Evolutionary conservation across 2,113 vertebrate species (phyloP).

Genomic region (Sclerurus mexicanus): DNA sequence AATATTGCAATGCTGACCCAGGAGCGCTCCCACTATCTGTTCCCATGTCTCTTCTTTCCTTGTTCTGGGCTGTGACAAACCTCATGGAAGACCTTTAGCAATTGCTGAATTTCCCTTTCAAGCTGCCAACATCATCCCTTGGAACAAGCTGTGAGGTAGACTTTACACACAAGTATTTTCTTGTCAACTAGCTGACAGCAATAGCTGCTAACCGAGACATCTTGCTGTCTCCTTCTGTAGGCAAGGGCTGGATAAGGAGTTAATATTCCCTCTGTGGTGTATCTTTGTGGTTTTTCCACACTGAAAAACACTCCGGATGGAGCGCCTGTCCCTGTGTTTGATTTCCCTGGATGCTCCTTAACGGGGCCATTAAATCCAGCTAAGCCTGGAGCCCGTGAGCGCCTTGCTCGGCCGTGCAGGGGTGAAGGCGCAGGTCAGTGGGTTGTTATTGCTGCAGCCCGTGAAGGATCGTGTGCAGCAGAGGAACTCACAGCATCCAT

Average conservation of each 20-base stretch:
- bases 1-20: not conserved
- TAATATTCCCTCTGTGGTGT: not conserved
- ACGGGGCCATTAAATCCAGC: not conserved
- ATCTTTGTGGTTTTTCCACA: not conserved
- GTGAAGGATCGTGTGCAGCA: not conserved
- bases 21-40: not conserved
- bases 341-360: not conserved
- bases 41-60: not conserved
- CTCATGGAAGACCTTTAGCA: not conserved
- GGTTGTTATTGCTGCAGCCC: not conserved
- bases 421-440: not conserved
- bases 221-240: not conserved
- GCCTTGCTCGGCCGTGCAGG: not conserved
- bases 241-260: not conserved
- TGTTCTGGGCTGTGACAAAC: not conserved
- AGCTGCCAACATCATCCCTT: not conserved
- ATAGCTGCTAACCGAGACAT: not conserved
- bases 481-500: not conserved
- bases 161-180: not conserved
- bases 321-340: not conserved
- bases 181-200: not conserved
- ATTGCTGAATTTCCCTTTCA: not conserved
- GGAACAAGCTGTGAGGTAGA: not conserved
- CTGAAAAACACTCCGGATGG: not conserved
- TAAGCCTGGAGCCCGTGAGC: not conserved